Percentiles rank a stretch among this genome's conserved stretches.
These are phyloP conservation scores for Polydrusus pterygomalis DNA, from an alignment of 2,888 invertebrate species.

Conservation along the genomic window DNA sequence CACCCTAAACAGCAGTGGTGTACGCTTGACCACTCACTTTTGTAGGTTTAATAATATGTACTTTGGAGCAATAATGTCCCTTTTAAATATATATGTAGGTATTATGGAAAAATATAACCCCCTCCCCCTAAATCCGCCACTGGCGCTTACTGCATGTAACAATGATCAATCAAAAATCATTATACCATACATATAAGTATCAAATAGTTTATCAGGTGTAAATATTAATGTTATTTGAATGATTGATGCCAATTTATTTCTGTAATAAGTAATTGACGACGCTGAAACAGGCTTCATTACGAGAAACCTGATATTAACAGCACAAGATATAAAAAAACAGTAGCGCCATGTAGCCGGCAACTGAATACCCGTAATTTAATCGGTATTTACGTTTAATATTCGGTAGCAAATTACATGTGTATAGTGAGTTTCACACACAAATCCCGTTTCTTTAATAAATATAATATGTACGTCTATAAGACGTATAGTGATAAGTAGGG, in stretches of 20 bases:
- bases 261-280: background rate
- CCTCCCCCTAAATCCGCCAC: too few species aligned
- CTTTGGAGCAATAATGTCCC: too few species aligned
- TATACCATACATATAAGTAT: too few species aligned
- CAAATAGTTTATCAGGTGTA: background rate
- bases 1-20: too few species aligned
- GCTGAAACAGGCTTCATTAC: background rate
- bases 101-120: too few species aligned
- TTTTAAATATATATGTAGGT: too few species aligned
- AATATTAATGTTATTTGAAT: background rate
- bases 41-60: too few species aligned
- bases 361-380: slow-evolving; percentile 6
- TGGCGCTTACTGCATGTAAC: too few species aligned
- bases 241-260: slow-evolving; percentile 10
- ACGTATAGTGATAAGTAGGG: too few species aligned
- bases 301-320: slow-evolving; percentile 1
- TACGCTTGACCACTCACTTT: too few species aligned
- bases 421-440: background rate
- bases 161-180: too few species aligned
- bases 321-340: background rate
- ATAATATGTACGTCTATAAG: too few species aligned
- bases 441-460: background rate
- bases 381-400: slow-evolving; percentile 14
- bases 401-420: slow-evolving; percentile 1
- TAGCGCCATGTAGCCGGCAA: slow-evolving; percentile 7